phyloP scores from a whole-genome alignment of 2,888 invertebrate genomes.

The Drosophila atripex region DNA sequence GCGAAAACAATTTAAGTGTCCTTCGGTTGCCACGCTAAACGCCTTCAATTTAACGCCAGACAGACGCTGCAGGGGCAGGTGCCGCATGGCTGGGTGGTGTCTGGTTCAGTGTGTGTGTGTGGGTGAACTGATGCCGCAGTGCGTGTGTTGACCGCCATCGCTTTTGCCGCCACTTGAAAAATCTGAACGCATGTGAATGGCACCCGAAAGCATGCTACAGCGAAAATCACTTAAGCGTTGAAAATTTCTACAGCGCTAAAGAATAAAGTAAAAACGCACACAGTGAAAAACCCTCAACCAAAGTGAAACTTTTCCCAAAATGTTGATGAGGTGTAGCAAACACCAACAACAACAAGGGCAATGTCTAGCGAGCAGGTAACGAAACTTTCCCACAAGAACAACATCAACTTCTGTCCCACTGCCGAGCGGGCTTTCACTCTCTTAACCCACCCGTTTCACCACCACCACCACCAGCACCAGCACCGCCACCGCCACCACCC shows the following conservation, averaged over 20 bases:
- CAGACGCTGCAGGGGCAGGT: constrained; percentile 34
- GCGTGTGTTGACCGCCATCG: constrained; percentile 43
- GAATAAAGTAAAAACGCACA: constrained; percentile 27
- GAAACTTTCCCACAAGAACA: constrained; percentile 62
- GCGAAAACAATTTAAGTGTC: constrained; percentile 53
- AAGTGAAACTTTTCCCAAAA: constrained; percentile 34
- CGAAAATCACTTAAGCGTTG: constrained; percentile 71
- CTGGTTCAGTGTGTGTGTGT: constrained; percentile 7
- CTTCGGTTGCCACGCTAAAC: constrained; percentile 50
- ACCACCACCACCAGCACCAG: not conserved
- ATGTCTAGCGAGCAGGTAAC: constrained; percentile 49
- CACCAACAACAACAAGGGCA: constrained; percentile 29
- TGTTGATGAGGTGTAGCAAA: constrained; percentile 45
- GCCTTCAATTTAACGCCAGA: constrained; percentile 52
- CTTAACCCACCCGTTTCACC: constrained; percentile 4
- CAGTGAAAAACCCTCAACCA: constrained; percentile 5
- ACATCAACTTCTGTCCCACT: constrained; percentile 59
- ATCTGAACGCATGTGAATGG: constrained; percentile 48
- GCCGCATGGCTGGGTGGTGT: not conserved
- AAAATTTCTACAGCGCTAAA: constrained; percentile 56
- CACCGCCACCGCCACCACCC: not conserved
- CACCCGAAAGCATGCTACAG: constrained; percentile 65
- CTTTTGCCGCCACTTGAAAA: constrained; percentile 45
- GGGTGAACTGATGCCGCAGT: constrained; percentile 46
- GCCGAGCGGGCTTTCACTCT: constrained; percentile 35